Conservation (phyloP, 1,140 invertebrate species). For the Zaprionus davidi region DNA sequence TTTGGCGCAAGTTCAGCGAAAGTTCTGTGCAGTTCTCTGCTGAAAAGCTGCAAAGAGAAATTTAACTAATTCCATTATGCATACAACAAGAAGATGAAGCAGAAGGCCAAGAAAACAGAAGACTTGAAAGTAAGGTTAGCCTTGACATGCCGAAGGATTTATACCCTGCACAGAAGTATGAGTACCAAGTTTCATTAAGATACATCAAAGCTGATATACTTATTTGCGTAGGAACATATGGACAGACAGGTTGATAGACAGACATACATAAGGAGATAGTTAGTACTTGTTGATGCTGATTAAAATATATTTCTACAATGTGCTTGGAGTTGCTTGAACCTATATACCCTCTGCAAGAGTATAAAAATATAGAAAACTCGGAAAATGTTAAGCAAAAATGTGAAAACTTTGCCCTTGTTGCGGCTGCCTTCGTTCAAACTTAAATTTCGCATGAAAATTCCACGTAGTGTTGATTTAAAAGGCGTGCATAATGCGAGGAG, state of each 20-base stretch:
- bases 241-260: too few species aligned
- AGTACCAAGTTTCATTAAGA: too few species aligned
- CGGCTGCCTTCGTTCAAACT: constrained; percentile 26
- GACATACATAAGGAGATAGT: too few species aligned
- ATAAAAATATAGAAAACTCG: constrained; percentile 41
- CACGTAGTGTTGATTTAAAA: constrained; percentile 57
- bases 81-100: constrained; percentile 45
- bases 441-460: constrained; percentile 54
- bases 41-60: constrained; percentile 63
- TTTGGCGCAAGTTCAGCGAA: constrained; percentile 74
- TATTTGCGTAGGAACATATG: too few species aligned
- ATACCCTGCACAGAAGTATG: too few species aligned
- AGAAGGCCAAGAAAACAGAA: constrained; percentile 4
- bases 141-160: too few species aligned
- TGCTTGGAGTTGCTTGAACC: too few species aligned
- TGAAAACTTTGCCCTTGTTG: constrained; percentile 70
- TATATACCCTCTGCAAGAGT: too few species aligned
- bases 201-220: too few species aligned
- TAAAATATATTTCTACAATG: too few species aligned
- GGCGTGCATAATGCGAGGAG: constrained; percentile 39
- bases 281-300: too few species aligned
- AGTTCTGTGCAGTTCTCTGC: constrained; percentile 48
- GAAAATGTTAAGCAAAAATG: constrained; percentile 76
- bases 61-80: constrained; percentile 78
- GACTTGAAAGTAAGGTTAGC: constrained; percentile 1